A percentile compares a stretch with the other conserved stretches of the same genome.
These are phyloP conservation scores for Pseudorhiza aurosa DNA, from an alignment of 30 jellyfish, hydroid and myxozoan species.

Conservation along the genomic window DNA sequence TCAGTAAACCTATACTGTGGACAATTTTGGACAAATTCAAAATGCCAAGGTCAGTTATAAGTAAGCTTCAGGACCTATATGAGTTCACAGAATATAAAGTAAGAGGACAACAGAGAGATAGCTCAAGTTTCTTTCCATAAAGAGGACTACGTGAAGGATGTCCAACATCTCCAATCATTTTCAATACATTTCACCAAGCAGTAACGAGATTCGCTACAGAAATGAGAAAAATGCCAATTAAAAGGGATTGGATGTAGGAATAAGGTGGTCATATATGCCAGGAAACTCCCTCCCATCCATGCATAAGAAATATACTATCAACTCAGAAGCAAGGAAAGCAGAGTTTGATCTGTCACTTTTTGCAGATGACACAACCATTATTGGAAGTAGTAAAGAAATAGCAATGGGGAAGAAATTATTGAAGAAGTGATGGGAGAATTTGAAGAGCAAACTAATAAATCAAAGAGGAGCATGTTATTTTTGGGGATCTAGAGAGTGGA, in stretches of 20 bases:
- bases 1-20: neutral
- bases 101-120: neutral
- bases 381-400: neutral
- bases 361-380: neutral
- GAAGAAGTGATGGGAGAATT: neutral
- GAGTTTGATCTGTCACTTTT: neutral
- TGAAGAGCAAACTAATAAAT: neutral
- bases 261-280: neutral
- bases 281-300: neutral
- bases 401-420: neutral
- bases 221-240: neutral
- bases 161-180: neutral
- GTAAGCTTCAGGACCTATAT: neutral
- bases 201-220: slow-evolving; percentile 2
- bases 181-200: neutral
- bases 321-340: neutral
- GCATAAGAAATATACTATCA: neutral
- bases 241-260: neutral
- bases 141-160: neutral
- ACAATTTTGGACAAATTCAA: neutral
- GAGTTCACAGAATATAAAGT: slow-evolving; percentile 1
- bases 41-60: neutral
- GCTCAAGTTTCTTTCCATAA: slow-evolving; percentile 2
- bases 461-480: neutral
- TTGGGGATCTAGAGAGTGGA: neutral